These are phyloP conservation scores for Orius insidiosus DNA, from an alignment of 1,140 invertebrate species.

Conservation along the genomic window DNA sequence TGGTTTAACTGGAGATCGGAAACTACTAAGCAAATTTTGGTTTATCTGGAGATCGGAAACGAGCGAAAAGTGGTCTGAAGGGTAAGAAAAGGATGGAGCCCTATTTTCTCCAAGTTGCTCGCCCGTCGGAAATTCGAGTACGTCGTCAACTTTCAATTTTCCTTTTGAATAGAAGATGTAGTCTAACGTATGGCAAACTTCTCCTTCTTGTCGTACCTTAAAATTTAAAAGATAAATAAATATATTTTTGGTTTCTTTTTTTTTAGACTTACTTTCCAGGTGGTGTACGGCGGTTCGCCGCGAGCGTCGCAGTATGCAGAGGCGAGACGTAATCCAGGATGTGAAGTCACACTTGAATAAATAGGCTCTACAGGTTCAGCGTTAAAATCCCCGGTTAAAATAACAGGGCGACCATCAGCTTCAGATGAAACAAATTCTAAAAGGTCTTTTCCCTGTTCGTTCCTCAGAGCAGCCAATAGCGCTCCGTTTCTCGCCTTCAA, in stretches of 20 bases:
- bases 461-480: slow-evolving; percentile 45
- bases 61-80: slow-evolving; percentile 65
- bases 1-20: no score
- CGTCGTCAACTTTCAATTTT: slow-evolving; percentile 35
- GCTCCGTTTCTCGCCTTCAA: slow-evolving; percentile 56
- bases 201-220: slow-evolving; percentile 44
- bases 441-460: slow-evolving; percentile 60
- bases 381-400: slow-evolving; percentile 65
- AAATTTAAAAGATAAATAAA: no score
- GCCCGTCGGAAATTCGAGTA: slow-evolving; percentile 44
- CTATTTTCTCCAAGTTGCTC: slow-evolving; percentile 47
- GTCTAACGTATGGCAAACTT: slow-evolving; percentile 58
- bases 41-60: slow-evolving; percentile 40
- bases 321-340: slow-evolving; percentile 26
- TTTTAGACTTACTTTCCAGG: slow-evolving; percentile 40
- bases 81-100: slow-evolving; percentile 49
- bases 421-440: slow-evolving; percentile 36
- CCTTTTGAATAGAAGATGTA: slow-evolving; percentile 54
- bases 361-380: slow-evolving; percentile 56
- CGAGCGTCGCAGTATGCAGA: slow-evolving; percentile 27
- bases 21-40: neutral
- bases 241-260: neutral
- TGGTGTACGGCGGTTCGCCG: slow-evolving; percentile 50
- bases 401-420: slow-evolving; percentile 34
- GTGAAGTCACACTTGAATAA: slow-evolving; percentile 37